Percentiles rank a stretch among this genome's conserved stretches.
Conservation (phyloP, 2,797 vertebrate species). For the Sus cebifrons region DNA sequence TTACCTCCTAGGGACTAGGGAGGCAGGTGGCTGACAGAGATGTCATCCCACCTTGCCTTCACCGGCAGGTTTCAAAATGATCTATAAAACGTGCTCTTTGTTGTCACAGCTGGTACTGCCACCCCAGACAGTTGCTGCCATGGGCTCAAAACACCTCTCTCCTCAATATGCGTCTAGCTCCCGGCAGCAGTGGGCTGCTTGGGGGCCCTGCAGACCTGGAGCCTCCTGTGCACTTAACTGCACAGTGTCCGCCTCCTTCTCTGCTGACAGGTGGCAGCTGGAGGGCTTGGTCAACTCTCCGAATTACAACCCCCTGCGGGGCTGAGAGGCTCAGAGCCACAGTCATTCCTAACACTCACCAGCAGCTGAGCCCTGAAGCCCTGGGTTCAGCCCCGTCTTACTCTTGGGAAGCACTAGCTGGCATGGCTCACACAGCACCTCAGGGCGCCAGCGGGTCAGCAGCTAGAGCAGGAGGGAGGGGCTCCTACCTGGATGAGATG, state of each 20-base stretch:
- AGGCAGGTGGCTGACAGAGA: background rate
- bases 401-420: background rate
- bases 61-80: background rate
- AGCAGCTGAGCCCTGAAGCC: too few species aligned
- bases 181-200: accelerated
- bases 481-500: conserved; percentile 94
- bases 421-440: too few species aligned
- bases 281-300: background rate
- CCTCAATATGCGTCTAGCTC: background rate
- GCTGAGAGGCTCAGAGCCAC: background rate
- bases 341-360: background rate
- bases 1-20: background rate
- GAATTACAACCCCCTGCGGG: background rate
- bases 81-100: background rate
- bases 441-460: background rate
- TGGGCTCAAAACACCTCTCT: background rate
- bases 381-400: background rate
- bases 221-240: background rate
- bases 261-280: background rate
- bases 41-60: background rate
- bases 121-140: too few species aligned
- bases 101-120: background rate
- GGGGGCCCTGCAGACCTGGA: background rate
- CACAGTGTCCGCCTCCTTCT: background rate
- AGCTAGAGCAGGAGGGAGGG: accelerated